Percentiles rank a stretch among this genome's conserved stretches.
phyloP scores from a whole-genome alignment of 2,113 vertebrate genomes.

The Sus scrofa region T2T-Sscrofa CM000812.6:26934001-26934500 shows the following conservation, averaged over 20 bases:
- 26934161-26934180: background rate
- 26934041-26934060: background rate
- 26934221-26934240: background rate
- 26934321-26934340: too few species aligned
- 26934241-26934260: background rate
- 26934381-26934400: too few species aligned
- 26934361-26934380: too few species aligned
- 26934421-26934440: too few species aligned
- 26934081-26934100: background rate
- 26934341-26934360: too few species aligned
- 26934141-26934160: background rate
- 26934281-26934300: too few species aligned
- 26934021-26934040: background rate
- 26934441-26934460: too few species aligned
- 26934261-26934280: too few species aligned
- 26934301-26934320: too few species aligned
- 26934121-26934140: background rate
- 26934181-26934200: background rate
- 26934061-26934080: background rate
- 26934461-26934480: too few species aligned
- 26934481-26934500: too few species aligned
- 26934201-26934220: background rate
- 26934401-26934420: too few species aligned
- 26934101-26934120: background rate
- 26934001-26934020: background rate